phyloP scores from a whole-genome alignment of 1,140 invertebrate genomes.

The Pseudachorutes palmiensis region DNA sequence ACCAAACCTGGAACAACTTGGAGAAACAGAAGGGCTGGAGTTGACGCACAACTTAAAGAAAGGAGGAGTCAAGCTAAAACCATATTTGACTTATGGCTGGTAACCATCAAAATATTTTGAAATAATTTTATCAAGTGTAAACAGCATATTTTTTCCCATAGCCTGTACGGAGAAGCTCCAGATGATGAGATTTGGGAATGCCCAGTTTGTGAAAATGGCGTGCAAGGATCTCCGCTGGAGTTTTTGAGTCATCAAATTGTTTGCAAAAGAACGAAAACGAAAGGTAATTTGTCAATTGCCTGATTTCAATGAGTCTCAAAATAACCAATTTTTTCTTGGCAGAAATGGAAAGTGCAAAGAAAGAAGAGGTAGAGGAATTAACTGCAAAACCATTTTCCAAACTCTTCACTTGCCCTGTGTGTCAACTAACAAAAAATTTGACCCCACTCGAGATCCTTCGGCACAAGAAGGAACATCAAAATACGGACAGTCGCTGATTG shows the following conservation, averaged over 20 bases:
- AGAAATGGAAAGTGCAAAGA: slow-evolving; percentile 26
- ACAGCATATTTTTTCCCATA: slow-evolving; percentile 39
- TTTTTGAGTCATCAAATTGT: slow-evolving; percentile 31
- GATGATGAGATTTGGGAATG: slow-evolving; percentile 34
- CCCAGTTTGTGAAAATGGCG: slow-evolving; percentile 20
- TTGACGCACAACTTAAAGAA: slow-evolving; percentile 58
- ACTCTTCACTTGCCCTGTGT: slow-evolving; percentile 61
- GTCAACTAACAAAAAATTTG: slow-evolving; percentile 59
- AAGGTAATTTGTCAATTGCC: slow-evolving; percentile 17
- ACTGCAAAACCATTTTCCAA: slow-evolving; percentile 57
- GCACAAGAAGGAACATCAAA: slow-evolving; percentile 46
- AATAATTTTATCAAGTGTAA: slow-evolving; percentile 47
- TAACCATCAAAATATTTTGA: slow-evolving; percentile 45
- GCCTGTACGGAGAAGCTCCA: slow-evolving; percentile 30
- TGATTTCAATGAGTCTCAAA: no score
- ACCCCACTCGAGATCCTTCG: slow-evolving; percentile 52
- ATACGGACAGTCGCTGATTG: neutral
- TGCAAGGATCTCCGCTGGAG: slow-evolving; percentile 24
- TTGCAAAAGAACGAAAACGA: slow-evolving; percentile 17
- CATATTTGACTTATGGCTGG: slow-evolving; percentile 79
- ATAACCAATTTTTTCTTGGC: neutral
- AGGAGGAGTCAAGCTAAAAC: slow-evolving; percentile 71
- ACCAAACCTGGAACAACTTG: slow-evolving; percentile 45
- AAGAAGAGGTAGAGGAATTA: slow-evolving; percentile 41
- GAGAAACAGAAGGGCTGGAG: slow-evolving; percentile 52